phyloP scores from a whole-genome alignment of 2,888 invertebrate genomes.

The Isotomurus palustris region DNA sequence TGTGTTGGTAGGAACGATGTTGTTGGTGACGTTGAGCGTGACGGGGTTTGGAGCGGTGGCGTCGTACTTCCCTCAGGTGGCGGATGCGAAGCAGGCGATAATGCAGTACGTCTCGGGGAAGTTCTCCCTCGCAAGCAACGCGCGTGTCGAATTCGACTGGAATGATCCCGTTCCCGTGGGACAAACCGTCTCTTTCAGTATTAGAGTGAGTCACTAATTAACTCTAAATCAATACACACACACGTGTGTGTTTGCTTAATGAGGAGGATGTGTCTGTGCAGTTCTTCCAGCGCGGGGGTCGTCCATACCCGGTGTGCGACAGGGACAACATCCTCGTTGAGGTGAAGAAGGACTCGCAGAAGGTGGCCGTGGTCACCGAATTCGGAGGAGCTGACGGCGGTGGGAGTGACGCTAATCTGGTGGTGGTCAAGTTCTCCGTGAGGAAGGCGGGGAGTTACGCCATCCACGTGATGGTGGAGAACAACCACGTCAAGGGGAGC shows the following conservation, averaged over 20 bases:
- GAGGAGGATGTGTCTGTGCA: too few species aligned
- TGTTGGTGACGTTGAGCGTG: slow-evolving; percentile 82
- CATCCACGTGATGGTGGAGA: slow-evolving; percentile 76
- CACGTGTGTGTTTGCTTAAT: slow-evolving; percentile 9
- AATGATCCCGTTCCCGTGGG: slow-evolving; percentile 83
- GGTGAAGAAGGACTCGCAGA: slow-evolving; percentile 76
- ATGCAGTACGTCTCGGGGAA: slow-evolving; percentile 88
- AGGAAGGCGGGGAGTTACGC: slow-evolving; percentile 84
- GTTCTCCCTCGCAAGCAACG: slow-evolving; percentile 81
- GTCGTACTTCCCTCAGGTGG: slow-evolving; percentile 82
- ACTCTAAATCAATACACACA: neutral
- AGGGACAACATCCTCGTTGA: slow-evolving; percentile 83
- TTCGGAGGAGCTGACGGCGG: slow-evolving; percentile 79
- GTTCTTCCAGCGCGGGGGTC: slow-evolving; percentile 88
- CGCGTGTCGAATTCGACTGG: slow-evolving; percentile 85
- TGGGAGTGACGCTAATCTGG: slow-evolving; percentile 77
- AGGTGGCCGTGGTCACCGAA: slow-evolving; percentile 79
- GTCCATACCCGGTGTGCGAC: slow-evolving; percentile 90
- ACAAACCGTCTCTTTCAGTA: slow-evolving; percentile 84
- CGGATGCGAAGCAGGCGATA: slow-evolving; percentile 78
- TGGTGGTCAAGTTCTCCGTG: slow-evolving; percentile 86
- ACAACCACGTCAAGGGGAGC: slow-evolving; percentile 75
- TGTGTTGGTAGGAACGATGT: slow-evolving; percentile 69
- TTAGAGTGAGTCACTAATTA: slow-evolving; percentile 55
- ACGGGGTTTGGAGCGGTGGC: slow-evolving; percentile 83